These are phyloP conservation scores for Dione juno DNA, from an alignment of 2,888 invertebrate genomes.

Conservation along the genomic window DNA sequence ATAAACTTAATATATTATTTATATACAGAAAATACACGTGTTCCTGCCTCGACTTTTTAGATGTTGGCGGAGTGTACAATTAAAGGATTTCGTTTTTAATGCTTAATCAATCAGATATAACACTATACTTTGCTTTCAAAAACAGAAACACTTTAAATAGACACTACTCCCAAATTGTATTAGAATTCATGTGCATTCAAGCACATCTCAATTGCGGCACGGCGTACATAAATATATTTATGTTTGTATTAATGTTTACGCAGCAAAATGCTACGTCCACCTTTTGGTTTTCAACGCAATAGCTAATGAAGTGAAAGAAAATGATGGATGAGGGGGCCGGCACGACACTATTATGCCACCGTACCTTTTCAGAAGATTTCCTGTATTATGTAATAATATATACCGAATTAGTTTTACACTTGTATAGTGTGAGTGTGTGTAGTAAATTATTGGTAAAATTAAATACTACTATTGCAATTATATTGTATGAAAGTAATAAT, in stretches of 20 bases:
- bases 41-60: too few relatives aligned
- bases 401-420: background rate
- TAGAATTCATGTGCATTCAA: background rate
- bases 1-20: too few relatives aligned
- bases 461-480: background rate
- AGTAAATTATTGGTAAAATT: background rate
- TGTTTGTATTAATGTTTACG: background rate
- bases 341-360: slow-evolving; percentile 54
- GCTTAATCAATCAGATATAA: too few relatives aligned
- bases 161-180: background rate
- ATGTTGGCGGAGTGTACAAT: too few relatives aligned
- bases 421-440: background rate
- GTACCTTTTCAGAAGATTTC: slow-evolving; percentile 54
- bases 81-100: too few relatives aligned
- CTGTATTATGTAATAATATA: slow-evolving; percentile 15
- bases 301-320: slow-evolving; percentile 77
- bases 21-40: too few relatives aligned
- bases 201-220: background rate
- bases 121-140: too few relatives aligned
- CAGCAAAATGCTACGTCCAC: slow-evolving; percentile 17
- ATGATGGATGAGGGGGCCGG: slow-evolving; percentile 72
- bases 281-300: slow-evolving; percentile 36
- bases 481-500: too few relatives aligned
- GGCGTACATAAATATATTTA: background rate
- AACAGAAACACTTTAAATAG: background rate